Evolutionary conservation across 2,797 vertebrate genomes (phyloP), one percentile per base, ranked within the genome.

Genomic region (Rallus crepitans): DNA sequence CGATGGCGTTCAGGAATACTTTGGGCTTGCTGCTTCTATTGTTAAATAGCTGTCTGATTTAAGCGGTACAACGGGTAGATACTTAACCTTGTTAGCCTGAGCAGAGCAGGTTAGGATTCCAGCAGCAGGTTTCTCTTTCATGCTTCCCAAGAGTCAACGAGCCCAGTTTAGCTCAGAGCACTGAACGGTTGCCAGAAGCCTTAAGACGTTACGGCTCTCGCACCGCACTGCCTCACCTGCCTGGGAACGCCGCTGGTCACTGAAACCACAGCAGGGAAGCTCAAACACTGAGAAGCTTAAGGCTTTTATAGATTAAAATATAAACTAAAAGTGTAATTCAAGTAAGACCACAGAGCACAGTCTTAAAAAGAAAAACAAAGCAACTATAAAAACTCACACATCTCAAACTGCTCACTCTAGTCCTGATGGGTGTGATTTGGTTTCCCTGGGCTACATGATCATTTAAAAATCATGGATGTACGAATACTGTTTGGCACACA

Each of bases 301-400:
- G 96, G 96, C 95, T 94, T 96, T 96, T 88, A 96, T 72, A 85
- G 57, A 90, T 91, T 93, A 93, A 86, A 97, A 81, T 64, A 90
- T 8, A 68, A 86, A 94, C 73, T 82, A 89, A 93, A 95, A 90
- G 8, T 65, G 78, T 65, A 89, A 94, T 92, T 89, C 90, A 94
- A 96, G 75, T 88, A 89, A 90, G 76, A 90, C 39, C 73, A 89
- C 83, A 89, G 88, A 94, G 52, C 56, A 94, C 23, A 89, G 89
- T 90, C 73, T 87, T 85, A 77, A 95, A 85, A 90, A 63, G 24
- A 78, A 95, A 89, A 83, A 27, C 31, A 93, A 66, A 94, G 73
- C 68, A 73, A 63, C 8, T 61, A 72, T 77, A 86, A 81, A 75
- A 95, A 77, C 63, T 73, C 78, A 86, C 39, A 93, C 79, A 89